Conservation (phyloP, 2,113 vertebrate species). For the Morone saxatilis region DNA sequence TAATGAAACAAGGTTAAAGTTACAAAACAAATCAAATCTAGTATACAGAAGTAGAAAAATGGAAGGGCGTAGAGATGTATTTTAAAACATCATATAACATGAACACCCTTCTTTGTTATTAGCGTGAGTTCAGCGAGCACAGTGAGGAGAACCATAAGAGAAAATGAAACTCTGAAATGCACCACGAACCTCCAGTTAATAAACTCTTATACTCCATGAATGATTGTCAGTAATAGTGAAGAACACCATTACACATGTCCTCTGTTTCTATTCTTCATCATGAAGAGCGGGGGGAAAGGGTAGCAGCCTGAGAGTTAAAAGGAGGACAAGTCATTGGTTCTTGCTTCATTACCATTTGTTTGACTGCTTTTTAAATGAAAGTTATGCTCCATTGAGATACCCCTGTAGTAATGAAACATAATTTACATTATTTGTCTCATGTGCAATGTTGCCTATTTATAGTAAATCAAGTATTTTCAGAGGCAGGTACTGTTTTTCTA, state of each 20-base stretch:
- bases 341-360: conserved; percentile 25
- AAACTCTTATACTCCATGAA: conserved; percentile 56
- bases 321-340: conserved; percentile 43
- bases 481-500: not conserved
- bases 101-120: conserved; percentile 21
- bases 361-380: conserved; percentile 38
- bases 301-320: conserved; percentile 19
- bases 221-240: conserved; percentile 55
- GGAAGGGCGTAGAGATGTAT: not conserved
- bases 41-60: not conserved
- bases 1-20: not conserved
- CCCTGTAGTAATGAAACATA: conserved; percentile 17
- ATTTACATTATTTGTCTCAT: conserved; percentile 16
- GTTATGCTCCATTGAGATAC: conserved; percentile 10
- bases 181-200: conserved; percentile 57
- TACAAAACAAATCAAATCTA: not conserved
- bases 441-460: conserved; percentile 10
- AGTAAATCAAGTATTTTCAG: conserved; percentile 7
- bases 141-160: conserved; percentile 20
- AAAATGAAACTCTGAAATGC: conserved; percentile 60
- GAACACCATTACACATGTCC: conserved; percentile 61
- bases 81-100: conserved; percentile 24
- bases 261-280: conserved; percentile 58
- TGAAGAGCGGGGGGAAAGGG: conserved; percentile 4
- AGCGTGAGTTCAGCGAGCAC: conserved; percentile 33